Evolutionary conservation across 1,140 invertebrate genomes (phyloP), one percentile per base, ranked within the genome.

Genomic region (Apis dorsata): DNA sequence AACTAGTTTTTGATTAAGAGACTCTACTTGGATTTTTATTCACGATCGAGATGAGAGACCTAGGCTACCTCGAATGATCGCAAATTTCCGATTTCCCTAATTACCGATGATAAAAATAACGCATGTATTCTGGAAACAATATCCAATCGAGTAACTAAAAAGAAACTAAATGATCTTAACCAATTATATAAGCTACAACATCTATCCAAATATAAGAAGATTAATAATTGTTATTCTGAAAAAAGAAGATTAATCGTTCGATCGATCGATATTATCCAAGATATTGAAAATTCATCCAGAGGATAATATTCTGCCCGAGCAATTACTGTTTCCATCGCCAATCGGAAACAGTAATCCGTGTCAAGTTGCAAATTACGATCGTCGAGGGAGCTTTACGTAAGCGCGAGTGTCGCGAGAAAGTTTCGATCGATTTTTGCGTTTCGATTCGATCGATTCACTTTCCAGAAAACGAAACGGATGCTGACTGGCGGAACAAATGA

Each of bases 1-100:
- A 79, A 79, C 77, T 79, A 79, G 66, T 79, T 79, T 51, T 34
- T 21, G 77, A 70, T 68, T 68, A 77, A 51, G 60, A 28, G 62
- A 44, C 51, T 66, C 28, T n/a, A 2, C 28, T 3, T 1, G 8
- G 21, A 60, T 60, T 79, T 79, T 79, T 62, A 28, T 51, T 4
- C 44, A 19, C 10, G n/a, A 60, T 60, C 51, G 24, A n/a, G 75
- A 66, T 44, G 62, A 77, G 62, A 51, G 34, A 44, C 34, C 65
- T 17, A 2, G 65, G 21, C 63, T 17, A 21, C 28, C n/a, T 13
- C n/a, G 28, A 13, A 55, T 17, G 65, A 79, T 79, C 34, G 34
- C 57, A 59, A 72, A 17, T 49, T 62, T 44, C 11, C 24, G 21
- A 49, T 75, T 62, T 11, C 15, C 24, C 19, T 34, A 12, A 53